Evolutionary conservation across 1,140 invertebrate genomes (phyloP).

Genomic region (Aphelenchoides fujianensis): DNA sequence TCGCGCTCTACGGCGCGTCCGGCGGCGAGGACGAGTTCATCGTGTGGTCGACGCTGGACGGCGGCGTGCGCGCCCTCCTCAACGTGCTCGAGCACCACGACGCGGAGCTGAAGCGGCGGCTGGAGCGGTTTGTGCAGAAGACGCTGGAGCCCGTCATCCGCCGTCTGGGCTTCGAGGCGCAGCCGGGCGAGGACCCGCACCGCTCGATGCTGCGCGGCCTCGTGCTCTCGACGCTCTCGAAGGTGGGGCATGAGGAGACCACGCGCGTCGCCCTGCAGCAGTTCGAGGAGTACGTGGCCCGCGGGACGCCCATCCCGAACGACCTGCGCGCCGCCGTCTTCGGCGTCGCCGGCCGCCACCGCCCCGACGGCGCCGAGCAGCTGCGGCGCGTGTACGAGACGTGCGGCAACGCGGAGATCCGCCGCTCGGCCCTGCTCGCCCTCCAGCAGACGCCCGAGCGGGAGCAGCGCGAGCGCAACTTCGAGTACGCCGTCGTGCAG

Average conservation of each 20-base stretch:
- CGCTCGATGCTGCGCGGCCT: constrained; percentile 63
- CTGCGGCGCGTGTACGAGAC: constrained; percentile 79
- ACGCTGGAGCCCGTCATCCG: constrained; percentile 61
- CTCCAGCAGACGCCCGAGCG: constrained; percentile 75
- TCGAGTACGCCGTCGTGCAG: constrained; percentile 71
- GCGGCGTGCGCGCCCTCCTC: constrained; percentile 24
- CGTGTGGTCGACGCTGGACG: constrained; percentile 54
- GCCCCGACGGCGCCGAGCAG: constrained; percentile 72
- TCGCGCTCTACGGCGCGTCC: constrained; percentile 49
- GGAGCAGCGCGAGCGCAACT: constrained; percentile 68
- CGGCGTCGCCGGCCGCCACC: constrained; percentile 74
- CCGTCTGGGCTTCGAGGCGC: constrained; percentile 64
- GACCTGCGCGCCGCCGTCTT: constrained; percentile 81
- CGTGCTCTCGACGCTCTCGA: constrained; percentile 76
- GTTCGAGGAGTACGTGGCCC: constrained; percentile 72
- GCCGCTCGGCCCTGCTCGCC: constrained; percentile 78
- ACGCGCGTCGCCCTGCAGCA: constrained; percentile 73
- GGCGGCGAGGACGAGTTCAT: constrained; percentile 53
- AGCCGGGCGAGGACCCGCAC: constrained; percentile 62
- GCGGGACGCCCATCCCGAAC: constrained; percentile 72
- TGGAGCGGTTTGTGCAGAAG: constrained; percentile 60
- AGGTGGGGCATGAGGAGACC: constrained; percentile 74
- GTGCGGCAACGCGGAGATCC: constrained; percentile 85
- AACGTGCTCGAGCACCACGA: constrained; percentile 38
- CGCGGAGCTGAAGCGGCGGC: constrained; percentile 57